Evolutionary conservation across 2,888 invertebrate genomes (phyloP), one percentile per base, ranked within the genome.

Genomic region (Erynnis tages): DNA sequence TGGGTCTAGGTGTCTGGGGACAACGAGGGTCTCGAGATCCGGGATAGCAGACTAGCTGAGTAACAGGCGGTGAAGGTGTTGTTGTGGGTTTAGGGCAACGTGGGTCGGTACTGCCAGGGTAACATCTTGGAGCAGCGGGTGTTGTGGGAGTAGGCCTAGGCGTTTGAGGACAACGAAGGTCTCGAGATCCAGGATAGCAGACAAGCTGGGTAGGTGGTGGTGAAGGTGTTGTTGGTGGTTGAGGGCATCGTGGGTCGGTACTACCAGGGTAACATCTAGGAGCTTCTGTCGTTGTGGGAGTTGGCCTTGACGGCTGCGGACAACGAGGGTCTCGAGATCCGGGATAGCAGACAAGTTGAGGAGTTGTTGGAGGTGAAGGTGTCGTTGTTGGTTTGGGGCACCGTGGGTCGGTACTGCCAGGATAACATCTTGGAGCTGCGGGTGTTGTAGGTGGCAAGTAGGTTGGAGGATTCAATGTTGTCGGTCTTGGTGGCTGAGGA

Each of bases 161-260:
- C n/a, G n/a, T n/a, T 17, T 55, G 32, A 3, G 62, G 72, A 54
- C 61, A 76, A 54, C 58, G 34, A 0, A 73, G 70, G 56, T 80
- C 78, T 0, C 53, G 63, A 1, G 64, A 67, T 27, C 80, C 81
- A n/a, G 82, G 82, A 61, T 72, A 79, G 13, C 77, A 76, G 52
- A 40, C n/a, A n/a, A n/a, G n/a, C n/a, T n/a, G n/a, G n/a, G n/a
- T n/a, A n/a, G n/a, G 1, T 73, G 66, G 69, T 2, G 58, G 57
- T 11, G 60, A 54, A 1, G 71, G 71, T 35, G 80, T 55, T 0
- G 79, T 58, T 3, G 67, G 61, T 3, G 67, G 61, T 41, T 60
- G 54, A 1, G 76, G 74, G 44, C 79, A 79, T 30, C 74, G 60
- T 1, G 66, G 71, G 66, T 65, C 81, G 61, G 60, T 57, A 14